phyloP scores from a whole-genome alignment of 35 echinoderm and acorn worm species.

The Patiria miniata region DNA sequence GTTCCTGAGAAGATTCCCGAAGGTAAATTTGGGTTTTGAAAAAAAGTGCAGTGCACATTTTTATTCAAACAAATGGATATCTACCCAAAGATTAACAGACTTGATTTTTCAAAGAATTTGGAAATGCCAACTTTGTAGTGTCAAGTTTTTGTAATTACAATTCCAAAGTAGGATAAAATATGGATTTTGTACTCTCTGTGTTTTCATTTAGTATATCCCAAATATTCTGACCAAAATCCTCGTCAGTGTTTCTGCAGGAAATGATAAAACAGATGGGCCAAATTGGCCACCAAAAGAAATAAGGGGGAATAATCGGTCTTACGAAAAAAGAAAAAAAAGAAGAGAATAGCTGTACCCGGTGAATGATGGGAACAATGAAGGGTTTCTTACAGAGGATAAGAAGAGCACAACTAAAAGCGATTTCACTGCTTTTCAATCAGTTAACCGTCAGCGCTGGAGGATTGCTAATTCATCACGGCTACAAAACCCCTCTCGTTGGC shows the following conservation, averaged over 20 bases:
- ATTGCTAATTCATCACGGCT: slow-evolving; percentile 12
- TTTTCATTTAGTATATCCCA: too few species aligned
- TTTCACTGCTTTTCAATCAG: not conserved
- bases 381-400: not conserved
- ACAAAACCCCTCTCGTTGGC: not conserved
- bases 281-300: not conserved
- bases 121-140: too few species aligned
- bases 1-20: slow-evolving; percentile 60
- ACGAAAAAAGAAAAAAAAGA: not conserved
- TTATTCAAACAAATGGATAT: too few species aligned
- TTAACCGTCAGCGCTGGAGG: slow-evolving; percentile 14
- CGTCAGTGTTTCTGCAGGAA: too few species aligned
- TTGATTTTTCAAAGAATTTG: too few species aligned
- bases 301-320: not conserved
- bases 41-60: too few species aligned
- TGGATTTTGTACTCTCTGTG: too few species aligned
- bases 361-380: slow-evolving; percentile 10
- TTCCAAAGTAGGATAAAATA: too few species aligned
- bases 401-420: slow-evolving; percentile 1
- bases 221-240: too few species aligned
- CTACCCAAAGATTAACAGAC: too few species aligned
- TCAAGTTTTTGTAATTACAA: too few species aligned
- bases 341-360: not conserved
- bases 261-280: not conserved
- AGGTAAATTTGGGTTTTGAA: not conserved